These are phyloP conservation scores for Phalanger gymnotis DNA, from an alignment of 2,797 vertebrate genomes.

Conservation along the genomic window DNA sequence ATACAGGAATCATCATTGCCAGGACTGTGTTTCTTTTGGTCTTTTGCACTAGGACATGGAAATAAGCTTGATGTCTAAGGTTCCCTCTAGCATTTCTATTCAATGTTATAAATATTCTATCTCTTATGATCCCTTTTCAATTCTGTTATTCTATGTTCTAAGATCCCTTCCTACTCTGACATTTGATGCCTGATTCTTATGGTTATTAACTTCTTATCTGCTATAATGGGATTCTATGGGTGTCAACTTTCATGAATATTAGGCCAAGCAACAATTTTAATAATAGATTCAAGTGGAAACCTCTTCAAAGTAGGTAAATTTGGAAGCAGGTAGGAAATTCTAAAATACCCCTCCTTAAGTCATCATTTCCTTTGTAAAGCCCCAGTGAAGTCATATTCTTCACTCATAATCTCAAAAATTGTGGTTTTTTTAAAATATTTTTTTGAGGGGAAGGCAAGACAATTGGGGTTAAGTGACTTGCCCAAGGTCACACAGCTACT, in stretches of 20 bases:
- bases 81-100: neutral
- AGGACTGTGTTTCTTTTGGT: neutral
- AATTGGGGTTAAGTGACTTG: too few species aligned
- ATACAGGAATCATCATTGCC: neutral
- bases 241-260: neutral
- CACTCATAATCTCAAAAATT: neutral
- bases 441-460: too few species aligned
- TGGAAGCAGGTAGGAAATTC: neutral
- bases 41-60: neutral
- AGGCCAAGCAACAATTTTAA: neutral
- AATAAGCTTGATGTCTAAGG: neutral
- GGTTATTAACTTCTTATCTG: neutral
- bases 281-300: neutral
- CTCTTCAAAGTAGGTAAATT: neutral
- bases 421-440: neutral
- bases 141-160: neutral
- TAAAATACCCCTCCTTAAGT: neutral
- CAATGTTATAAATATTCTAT: neutral
- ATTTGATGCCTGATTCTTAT: neutral
- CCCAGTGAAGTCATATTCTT: neutral
- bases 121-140: neutral
- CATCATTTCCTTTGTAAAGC: neutral
- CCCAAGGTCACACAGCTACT: too few species aligned
- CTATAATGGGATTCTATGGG: neutral
- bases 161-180: neutral